phyloP scores from a whole-genome alignment of 1,140 invertebrate species.

The Drosophila simulans region DNA sequence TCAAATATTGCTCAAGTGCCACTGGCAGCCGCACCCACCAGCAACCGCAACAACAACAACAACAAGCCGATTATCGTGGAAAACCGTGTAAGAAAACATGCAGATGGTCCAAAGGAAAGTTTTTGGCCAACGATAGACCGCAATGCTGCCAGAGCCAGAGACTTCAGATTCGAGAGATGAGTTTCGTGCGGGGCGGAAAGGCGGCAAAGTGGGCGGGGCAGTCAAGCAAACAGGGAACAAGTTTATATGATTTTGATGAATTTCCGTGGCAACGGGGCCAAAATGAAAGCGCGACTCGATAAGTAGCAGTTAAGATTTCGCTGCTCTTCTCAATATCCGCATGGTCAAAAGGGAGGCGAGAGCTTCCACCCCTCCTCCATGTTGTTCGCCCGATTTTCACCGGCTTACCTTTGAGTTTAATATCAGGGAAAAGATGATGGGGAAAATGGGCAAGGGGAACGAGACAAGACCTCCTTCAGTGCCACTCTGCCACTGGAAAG shows the following conservation, averaged over 20 bases:
- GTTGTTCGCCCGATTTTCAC: background rate
- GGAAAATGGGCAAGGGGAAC: background rate
- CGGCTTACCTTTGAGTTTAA: conserved; percentile 72
- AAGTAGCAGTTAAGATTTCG: conserved; percentile 80
- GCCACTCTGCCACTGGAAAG: conserved; percentile 60
- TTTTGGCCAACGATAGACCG: conserved; percentile 77
- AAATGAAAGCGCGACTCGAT: conserved; percentile 76
- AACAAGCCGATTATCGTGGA: conserved; percentile 56
- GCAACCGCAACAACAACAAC: conserved; percentile 9
- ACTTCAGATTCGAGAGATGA: conserved; percentile 33
- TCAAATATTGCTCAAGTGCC: conserved; percentile 81
- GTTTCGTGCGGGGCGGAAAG: conserved; percentile 4
- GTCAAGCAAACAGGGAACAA: conserved; percentile 55
- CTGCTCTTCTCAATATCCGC: conserved; percentile 68
- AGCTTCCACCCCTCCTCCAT: conserved; percentile 1
- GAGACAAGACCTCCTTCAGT: background rate
- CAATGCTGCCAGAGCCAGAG: conserved; percentile 38
- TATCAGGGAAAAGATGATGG: conserved; percentile 58
- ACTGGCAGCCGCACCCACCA: conserved; percentile 51
- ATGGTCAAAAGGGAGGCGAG: conserved; percentile 39
- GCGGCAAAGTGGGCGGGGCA: background rate
- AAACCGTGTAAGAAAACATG: conserved; percentile 76
- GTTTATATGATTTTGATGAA: conserved; percentile 84
- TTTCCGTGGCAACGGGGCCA: conserved; percentile 82
- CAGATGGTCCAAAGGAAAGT: conserved; percentile 73